phyloP scores from a whole-genome alignment of 2,113 vertebrate genomes.

The Octodon degus region DNA sequence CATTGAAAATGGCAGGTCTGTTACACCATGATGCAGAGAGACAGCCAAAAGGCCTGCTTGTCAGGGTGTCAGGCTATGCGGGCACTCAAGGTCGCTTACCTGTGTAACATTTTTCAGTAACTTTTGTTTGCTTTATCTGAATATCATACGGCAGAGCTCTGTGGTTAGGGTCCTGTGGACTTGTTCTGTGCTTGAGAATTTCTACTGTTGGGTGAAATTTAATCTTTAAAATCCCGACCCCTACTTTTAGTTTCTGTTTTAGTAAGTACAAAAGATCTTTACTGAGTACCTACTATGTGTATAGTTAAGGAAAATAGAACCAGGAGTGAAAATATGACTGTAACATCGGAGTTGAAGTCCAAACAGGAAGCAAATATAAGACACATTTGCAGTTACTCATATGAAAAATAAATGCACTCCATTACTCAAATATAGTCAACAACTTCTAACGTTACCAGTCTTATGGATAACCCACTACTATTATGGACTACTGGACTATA shows the following conservation, averaged over 20 bases:
- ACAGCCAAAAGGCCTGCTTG: neutral
- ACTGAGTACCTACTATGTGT: neutral
- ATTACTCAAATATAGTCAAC: neutral
- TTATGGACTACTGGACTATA: no score
- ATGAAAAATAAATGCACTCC: neutral
- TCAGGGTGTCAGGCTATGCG: neutral
- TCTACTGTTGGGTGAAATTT: neutral
- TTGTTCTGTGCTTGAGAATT: neutral
- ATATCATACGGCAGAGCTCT: neutral
- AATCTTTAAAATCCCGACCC: neutral
- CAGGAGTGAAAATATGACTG: neutral
- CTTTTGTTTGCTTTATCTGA: neutral
- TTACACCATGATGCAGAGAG: neutral
- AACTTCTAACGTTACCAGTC: no score
- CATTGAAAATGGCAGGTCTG: neutral
- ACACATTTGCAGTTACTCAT: neutral
- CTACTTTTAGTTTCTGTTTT: slow-evolving; percentile 26
- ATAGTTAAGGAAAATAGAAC: neutral
- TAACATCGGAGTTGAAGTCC: neutral
- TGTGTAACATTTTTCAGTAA: neutral
- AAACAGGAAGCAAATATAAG: neutral
- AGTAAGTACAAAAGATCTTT: neutral
- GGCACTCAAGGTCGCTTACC: neutral
- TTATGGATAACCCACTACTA: no score
- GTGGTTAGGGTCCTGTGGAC: neutral